Base-by-base conservation (phyloP, 2,113 vertebrate species). In the Thunnus maccoyii region DNA sequence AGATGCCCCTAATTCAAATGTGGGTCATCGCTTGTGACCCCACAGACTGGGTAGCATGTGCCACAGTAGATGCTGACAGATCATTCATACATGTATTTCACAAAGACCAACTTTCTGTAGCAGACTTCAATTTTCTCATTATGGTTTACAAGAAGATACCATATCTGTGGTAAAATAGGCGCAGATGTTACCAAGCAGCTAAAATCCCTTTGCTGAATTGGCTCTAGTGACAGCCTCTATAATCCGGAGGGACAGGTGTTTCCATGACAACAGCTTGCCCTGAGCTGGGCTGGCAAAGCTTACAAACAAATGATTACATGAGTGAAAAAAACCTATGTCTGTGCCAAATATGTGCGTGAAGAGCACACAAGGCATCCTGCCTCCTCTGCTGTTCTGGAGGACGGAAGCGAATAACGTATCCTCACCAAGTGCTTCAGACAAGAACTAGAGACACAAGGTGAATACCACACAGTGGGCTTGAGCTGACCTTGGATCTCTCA, bases 181-280 rank as follows among this genome's bases (percentile, higher is more conserved):
- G 10, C 32, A 64, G 72, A 81, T 68, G 54, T 83, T 76, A 82
- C 60, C 51, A 52, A 55, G 73, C 60, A 27, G 67, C 55, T 78
- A 58, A 82, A 91, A 87, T 74, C 82, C 78, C 74, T 82, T 68
- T 64, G 64, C 85, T 75, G 72, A 91, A 89, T 80, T 85, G 84
- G 68, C 74, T 87, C 61, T 84, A 48, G 79, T 80, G 85, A 64
- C 85, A 79, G 72, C 67, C 32, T 70, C 82, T 25, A 17, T 89
- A 90, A 89, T 89, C 90, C 76, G 2, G 76, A 82, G 79, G 83
- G 87, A 85, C 85, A 92, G 81, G 89, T 85, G 91, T 92, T 92
- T 77, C 87, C 80, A 90, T 91, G 90, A 87, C 90, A 87, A 92
- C 88, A 77, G 86, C 79, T 87, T 83, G 75, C 86, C 82, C 84